A percentile compares a stretch with the other conserved stretches of the same genome.
phyloP scores from a whole-genome alignment of 2,888 invertebrate genomes.

The Coelogynopora nodosa region DNA sequence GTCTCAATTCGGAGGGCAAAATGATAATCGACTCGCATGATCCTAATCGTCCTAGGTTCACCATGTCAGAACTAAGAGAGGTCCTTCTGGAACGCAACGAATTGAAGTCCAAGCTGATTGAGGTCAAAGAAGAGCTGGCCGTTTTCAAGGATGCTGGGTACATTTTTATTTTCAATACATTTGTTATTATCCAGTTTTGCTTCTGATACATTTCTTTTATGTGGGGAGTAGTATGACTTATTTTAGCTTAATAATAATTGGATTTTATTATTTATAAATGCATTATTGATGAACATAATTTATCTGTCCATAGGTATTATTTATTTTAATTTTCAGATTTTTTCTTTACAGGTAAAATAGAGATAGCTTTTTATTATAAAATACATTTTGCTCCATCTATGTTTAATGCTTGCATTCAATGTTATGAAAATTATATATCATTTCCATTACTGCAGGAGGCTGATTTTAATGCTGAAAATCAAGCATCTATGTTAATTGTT shows the following conservation, averaged over 20 bases:
- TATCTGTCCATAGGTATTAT: background rate
- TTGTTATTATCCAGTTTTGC: background rate
- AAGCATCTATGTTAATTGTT: too few relatives aligned
- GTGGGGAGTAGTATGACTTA: background rate
- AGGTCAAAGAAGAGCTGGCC: conserved; percentile 81
- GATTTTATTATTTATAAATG: too few relatives aligned
- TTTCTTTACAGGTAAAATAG: conserved; percentile 15
- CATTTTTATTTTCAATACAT: background rate
- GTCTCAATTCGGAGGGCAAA: conserved; percentile 56
- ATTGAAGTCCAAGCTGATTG: conserved; percentile 81
- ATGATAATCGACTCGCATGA: conserved; percentile 57
- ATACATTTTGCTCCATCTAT: too few relatives aligned
- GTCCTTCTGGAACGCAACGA: conserved; percentile 87
- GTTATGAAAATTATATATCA: too few relatives aligned
- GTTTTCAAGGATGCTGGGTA: conserved; percentile 44
- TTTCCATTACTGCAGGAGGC: too few relatives aligned
- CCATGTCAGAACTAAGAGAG: conserved; percentile 77
- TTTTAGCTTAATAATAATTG: background rate
- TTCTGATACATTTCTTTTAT: background rate
- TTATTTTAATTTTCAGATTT: conserved; percentile 2
- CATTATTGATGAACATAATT: too few relatives aligned
- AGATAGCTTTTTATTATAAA: too few relatives aligned
- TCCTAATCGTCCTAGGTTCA: conserved; percentile 73
- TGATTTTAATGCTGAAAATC: too few relatives aligned
- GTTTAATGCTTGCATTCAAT: too few relatives aligned